Evolutionary conservation across 1,140 invertebrate species (phyloP).

Genomic region (Rhopalosiphum maidis): DNA sequence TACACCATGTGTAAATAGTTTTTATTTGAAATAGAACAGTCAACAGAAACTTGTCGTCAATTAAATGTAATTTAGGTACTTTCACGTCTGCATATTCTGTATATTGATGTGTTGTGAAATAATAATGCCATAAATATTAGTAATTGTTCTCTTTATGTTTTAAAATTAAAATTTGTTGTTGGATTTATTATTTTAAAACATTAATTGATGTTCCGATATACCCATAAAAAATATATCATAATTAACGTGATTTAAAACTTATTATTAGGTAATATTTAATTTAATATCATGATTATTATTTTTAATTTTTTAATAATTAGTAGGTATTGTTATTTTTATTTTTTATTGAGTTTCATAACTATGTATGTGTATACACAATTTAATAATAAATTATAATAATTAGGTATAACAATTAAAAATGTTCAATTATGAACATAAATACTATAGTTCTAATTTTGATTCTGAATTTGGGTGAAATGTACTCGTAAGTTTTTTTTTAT

Average conservation of each 20-base stretch:
- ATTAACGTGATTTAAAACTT: neutral
- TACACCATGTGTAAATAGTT: neutral
- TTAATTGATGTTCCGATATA: neutral
- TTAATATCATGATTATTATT: neutral
- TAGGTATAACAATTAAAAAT: neutral
- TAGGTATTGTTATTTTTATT: neutral
- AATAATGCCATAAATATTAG: neutral
- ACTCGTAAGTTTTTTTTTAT: no score
- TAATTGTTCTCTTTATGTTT: neutral
- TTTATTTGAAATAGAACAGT: neutral
- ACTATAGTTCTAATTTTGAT: neutral
- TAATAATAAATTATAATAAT: neutral
- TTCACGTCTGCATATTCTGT: neutral
- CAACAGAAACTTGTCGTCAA: neutral
- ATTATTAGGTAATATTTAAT: neutral
- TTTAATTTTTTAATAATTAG: neutral
- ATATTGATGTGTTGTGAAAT: neutral
- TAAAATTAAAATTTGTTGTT: neutral
- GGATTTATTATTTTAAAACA: neutral
- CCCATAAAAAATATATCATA: neutral
- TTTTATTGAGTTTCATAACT: neutral
- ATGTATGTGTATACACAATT: neutral
- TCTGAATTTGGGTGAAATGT: neutral
- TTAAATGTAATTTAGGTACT: neutral
- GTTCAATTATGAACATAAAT: neutral